Evolutionary conservation across 92 coral and sea anemone genomes (phyloP).

Genomic region (Porites rus): DNA sequence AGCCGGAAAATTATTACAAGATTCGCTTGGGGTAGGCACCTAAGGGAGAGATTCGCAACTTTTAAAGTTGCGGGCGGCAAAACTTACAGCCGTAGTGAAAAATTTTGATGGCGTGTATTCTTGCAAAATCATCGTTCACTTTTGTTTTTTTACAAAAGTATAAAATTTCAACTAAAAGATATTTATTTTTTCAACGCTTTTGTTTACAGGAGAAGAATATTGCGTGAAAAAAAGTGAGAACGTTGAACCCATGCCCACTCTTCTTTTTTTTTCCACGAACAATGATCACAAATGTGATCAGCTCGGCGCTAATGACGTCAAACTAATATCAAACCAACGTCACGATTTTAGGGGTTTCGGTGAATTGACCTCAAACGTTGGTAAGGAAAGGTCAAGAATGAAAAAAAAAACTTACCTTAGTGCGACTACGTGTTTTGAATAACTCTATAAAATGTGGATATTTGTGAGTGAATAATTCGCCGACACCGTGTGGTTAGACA

Average conservation of each 20-base stretch:
- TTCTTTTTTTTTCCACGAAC: not conserved
- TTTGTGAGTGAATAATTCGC: constrained; percentile 25
- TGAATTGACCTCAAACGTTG: not conserved
- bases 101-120: no score
- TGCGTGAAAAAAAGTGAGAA: not conserved
- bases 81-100: no score
- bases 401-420: not conserved
- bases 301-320: not conserved
- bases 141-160: no score
- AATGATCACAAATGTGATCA: not conserved
- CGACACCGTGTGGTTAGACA: constrained; percentile 8
- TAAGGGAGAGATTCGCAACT: no score
- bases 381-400: not conserved
- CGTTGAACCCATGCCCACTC: not conserved
- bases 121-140: no score
- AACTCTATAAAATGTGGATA: not conserved
- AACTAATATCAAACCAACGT: not conserved
- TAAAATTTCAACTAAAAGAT: no score
- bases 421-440: not conserved
- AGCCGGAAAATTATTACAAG: no score
- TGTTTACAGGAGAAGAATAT: no score
- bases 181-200: no score
- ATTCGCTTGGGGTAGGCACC: no score
- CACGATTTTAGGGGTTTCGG: not conserved
- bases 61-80: no score